A percentile compares a stretch with the other conserved stretches of the same genome.
These are phyloP conservation scores for Saturnia pavonia DNA, from an alignment of 2,888 invertebrate species.

Conservation along the genomic window DNA sequence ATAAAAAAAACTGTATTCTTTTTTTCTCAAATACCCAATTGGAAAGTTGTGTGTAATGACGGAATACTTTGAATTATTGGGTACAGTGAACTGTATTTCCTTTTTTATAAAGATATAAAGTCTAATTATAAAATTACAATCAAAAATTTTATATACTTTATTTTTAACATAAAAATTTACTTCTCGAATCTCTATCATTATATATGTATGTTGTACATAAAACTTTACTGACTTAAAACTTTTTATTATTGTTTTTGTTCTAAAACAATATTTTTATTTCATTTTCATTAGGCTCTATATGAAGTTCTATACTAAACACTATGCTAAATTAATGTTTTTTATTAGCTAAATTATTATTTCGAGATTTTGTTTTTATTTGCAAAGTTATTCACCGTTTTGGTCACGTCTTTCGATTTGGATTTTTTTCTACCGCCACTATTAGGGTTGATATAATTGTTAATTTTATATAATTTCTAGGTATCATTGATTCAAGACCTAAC, in stretches of 20 bases:
- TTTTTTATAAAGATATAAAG: too few species aligned
- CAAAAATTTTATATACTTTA: neutral
- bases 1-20: too few species aligned
- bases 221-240: neutral
- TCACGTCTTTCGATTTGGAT: neutral
- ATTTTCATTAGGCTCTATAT: neutral
- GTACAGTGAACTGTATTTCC: too few species aligned
- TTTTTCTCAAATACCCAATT: too few species aligned
- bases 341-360: neutral
- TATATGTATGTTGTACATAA: too few species aligned
- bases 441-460: neutral
- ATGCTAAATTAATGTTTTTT: neutral
- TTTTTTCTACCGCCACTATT: too few species aligned
- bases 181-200: neutral
- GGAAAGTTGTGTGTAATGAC: too few species aligned
- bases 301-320: neutral
- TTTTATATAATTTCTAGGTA: neutral
- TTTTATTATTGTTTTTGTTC: neutral
- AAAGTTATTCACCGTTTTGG: too few species aligned
- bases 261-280: neutral
- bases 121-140: neutral
- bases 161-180: neutral
- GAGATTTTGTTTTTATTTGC: neutral
- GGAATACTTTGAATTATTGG: too few species aligned
- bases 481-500: neutral